Evolutionary conservation across 53 echinoderm and acorn worm genomes (phyloP).

Genomic region (Hippasteria phrygiana): DNA sequence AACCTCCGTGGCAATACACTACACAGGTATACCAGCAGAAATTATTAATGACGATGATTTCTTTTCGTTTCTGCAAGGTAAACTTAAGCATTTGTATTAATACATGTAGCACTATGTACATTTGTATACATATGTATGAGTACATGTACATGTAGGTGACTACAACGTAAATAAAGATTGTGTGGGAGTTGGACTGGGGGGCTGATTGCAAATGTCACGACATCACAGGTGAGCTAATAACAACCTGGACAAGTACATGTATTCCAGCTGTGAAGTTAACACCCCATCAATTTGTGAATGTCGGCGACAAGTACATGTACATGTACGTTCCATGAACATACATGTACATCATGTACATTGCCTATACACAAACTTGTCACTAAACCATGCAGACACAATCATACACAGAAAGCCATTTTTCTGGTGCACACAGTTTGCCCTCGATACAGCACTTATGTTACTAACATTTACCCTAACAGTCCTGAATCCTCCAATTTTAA

Average conservation of each 20-base stretch:
- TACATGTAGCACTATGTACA: background rate
- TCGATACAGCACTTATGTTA: too few species aligned
- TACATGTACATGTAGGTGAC: background rate
- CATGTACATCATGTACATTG: background rate
- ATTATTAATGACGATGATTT: background rate
- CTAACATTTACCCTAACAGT: too few species aligned
- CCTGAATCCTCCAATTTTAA: too few species aligned
- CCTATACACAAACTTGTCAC: too few species aligned
- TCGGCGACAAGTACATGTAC: background rate
- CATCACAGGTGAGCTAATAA: background rate
- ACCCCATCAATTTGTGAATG: background rate
- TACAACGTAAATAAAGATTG: too few species aligned
- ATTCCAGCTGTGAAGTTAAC: background rate
- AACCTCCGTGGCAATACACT: background rate
- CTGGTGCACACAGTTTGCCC: too few species aligned
- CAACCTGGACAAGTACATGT: background rate
- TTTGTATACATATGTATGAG: constrained; percentile 18
- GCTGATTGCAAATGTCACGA: background rate
- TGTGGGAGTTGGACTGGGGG: background rate
- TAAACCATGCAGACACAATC: too few species aligned
- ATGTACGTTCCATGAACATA: background rate
- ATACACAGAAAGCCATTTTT: too few species aligned
- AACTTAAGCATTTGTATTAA: background rate
- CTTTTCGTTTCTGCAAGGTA: background rate
- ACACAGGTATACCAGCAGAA: background rate